Evolutionary conservation across 2,888 invertebrate species (phyloP).

Genomic region (Hydroisotoma schaefferi): DNA sequence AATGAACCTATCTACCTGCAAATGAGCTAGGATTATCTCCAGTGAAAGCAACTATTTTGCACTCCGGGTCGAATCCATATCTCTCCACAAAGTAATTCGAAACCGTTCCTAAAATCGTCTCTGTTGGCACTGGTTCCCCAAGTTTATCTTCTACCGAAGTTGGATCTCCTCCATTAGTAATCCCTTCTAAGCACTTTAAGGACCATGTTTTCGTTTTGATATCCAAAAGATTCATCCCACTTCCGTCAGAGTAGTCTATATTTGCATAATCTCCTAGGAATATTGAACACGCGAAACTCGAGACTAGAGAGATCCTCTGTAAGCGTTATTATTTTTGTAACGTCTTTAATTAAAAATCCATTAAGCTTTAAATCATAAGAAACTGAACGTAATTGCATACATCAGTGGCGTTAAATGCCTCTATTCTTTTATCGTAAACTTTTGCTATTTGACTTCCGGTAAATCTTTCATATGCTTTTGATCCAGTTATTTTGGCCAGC

Average conservation of each 20-base stretch:
- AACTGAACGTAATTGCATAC: constrained; percentile 51
- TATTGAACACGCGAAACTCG: constrained; percentile 85
- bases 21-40: constrained; percentile 85
- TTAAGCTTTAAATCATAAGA: neutral
- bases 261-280: constrained; percentile 83
- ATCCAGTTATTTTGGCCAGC: constrained; percentile 77
- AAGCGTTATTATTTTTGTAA: constrained; percentile 49
- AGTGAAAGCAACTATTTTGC: constrained; percentile 82
- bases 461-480: constrained; percentile 82
- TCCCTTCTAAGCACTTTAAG: constrained; percentile 66
- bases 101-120: constrained; percentile 67
- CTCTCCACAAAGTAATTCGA: constrained; percentile 77
- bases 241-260: constrained; percentile 87
- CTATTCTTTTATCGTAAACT: constrained; percentile 67
- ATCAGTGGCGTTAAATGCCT: constrained; percentile 71
- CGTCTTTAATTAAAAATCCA: constrained; percentile 9
- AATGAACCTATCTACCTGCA: constrained; percentile 1
- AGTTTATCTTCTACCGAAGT: constrained; percentile 70
- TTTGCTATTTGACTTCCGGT: constrained; percentile 93
- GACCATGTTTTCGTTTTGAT: constrained; percentile 76
- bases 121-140: constrained; percentile 69
- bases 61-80: constrained; percentile 76
- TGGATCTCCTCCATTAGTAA: constrained; percentile 27
- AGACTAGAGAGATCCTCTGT: constrained; percentile 84
- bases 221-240: constrained; percentile 93